Percentiles rank a stretch among this genome's conserved stretches.
Conservation (phyloP, 2,113 vertebrate species). For the Sciurus niger region DNA sequence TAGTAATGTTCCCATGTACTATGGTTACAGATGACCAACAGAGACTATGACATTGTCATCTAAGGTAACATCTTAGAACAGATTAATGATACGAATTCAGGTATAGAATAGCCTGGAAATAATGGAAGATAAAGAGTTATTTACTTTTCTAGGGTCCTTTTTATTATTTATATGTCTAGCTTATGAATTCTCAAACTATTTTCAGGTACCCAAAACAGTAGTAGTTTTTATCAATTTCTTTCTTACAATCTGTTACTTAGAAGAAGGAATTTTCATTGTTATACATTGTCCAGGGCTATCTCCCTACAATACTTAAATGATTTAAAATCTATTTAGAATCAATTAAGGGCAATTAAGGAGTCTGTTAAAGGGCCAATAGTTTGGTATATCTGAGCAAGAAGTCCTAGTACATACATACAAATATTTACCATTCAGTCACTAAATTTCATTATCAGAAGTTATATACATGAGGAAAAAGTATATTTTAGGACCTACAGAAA, state of each 20-base stretch:
- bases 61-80: background rate
- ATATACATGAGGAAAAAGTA: slow-evolving; percentile 15
- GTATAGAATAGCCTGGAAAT: background rate
- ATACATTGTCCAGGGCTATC: background rate
- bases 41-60: background rate
- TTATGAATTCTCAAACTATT: slow-evolving; percentile 19
- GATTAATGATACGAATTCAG: background rate
- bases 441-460: slow-evolving; percentile 25
- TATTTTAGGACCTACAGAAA: background rate
- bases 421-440: slow-evolving; percentile 33
- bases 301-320: background rate
- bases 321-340: background rate
- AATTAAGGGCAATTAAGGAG: background rate
- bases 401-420: background rate
- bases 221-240: slow-evolving; percentile 17
- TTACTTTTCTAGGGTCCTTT: background rate
- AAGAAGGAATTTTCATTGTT: background rate
- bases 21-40: background rate
- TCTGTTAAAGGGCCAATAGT: slow-evolving; percentile 11
- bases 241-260: background rate
- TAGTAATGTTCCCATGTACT: background rate
- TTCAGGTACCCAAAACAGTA: background rate
- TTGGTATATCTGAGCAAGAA: background rate
- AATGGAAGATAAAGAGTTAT: background rate
- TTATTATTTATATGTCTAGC: background rate